These are phyloP conservation scores for Colossoma macropomum DNA, from an alignment of 2,113 vertebrate species.

Conservation along the genomic window DNA sequence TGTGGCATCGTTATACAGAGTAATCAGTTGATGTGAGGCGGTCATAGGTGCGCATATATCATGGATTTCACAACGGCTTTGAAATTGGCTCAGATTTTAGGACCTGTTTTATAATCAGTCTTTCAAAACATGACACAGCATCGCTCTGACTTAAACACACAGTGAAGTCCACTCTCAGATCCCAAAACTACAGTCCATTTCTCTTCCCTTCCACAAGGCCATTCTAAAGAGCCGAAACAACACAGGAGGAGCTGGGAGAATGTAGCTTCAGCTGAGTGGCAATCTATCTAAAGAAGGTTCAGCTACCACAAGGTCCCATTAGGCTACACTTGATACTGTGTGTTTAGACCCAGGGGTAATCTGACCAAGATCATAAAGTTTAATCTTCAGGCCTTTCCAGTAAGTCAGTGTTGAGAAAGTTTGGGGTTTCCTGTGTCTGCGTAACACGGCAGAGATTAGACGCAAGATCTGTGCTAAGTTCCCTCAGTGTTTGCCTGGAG, in stretches of 20 bases:
- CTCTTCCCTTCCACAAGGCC: not conserved
- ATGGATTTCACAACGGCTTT: too few species aligned
- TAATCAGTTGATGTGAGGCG: too few species aligned
- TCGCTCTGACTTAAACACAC: not conserved
- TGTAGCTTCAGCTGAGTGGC: slow-evolving; percentile 18
- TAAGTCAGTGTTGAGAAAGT: not conserved
- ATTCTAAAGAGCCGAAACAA: not conserved
- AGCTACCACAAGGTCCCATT: slow-evolving; percentile 1
- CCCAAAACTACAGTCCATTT: slow-evolving; percentile 10
- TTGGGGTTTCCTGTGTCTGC: not conserved
- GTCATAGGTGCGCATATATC: too few species aligned
- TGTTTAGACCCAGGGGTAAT: not conserved
- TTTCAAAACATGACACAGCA: slow-evolving; percentile 2
- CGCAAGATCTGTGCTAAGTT: not conserved
- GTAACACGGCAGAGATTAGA: slow-evolving; percentile 12
- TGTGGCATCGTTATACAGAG: too few species aligned
- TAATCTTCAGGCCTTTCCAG: not conserved
- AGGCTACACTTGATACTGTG: slow-evolving; percentile 31
- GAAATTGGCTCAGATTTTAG: too few species aligned
- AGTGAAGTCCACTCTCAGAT: not conserved
- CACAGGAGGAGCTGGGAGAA: not conserved
- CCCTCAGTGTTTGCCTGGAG: slow-evolving; percentile 8
- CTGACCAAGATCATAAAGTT: slow-evolving; percentile 21
- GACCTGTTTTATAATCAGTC: too few species aligned
- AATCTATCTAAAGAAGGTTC: slow-evolving; percentile 25